These are phyloP conservation scores for Caenorhabditis latens DNA, from an alignment of 1,140 invertebrate genomes.

Conservation along the genomic window DNA sequence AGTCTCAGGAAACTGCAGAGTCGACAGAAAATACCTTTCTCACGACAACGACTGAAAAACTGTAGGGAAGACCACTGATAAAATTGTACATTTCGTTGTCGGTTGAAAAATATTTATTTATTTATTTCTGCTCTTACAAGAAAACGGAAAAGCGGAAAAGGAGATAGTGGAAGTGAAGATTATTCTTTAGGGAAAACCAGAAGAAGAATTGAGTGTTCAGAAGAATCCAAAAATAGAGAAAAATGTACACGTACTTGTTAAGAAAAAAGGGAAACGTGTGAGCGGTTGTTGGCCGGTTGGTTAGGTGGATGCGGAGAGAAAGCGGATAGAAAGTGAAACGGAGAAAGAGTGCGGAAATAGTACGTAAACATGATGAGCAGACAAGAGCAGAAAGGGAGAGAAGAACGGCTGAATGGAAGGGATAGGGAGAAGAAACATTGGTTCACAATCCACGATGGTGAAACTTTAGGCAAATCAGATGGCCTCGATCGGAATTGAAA, in stretches of 20 bases:
- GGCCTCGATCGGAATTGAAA: no score
- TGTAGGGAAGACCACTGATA: no score
- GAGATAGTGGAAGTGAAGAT: no score
- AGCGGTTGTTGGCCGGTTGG: background rate
- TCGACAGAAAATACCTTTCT: no score
- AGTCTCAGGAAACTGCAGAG: no score
- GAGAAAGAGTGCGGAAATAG: background rate
- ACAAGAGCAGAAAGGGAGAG: background rate
- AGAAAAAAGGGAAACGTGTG: background rate
- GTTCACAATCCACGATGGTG: no score
- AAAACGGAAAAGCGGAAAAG: no score
- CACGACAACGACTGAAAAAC: no score
- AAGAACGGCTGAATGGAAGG: slow-evolving; percentile 3
- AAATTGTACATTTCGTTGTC: no score
- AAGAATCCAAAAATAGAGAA: background rate
- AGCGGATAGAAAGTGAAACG: background rate
- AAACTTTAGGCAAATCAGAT: no score
- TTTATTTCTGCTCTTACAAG: no score
- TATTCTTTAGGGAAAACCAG: background rate
- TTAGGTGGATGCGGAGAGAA: background rate
- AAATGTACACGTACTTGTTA: background rate
- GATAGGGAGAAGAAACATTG: background rate
- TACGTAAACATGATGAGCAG: background rate
- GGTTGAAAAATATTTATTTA: no score
- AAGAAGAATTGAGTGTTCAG: slow-evolving; percentile 9